Evolutionary conservation across 2,113 vertebrate genomes (phyloP).

Genomic region (Reinhardtius hippoglossoides): DNA sequence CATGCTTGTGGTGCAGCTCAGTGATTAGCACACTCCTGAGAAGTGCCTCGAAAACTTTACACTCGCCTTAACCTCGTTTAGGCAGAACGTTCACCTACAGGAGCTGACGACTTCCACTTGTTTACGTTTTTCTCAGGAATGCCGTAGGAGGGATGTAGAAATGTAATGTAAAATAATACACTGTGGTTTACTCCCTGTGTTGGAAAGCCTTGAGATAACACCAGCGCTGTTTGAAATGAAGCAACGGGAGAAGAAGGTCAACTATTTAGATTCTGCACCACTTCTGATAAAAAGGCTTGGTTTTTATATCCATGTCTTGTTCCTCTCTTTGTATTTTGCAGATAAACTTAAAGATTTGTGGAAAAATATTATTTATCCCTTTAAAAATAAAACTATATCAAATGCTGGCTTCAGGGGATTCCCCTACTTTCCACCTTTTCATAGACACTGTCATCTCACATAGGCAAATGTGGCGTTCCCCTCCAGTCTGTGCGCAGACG

Average conservation of each 20-base stretch:
- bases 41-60: constrained; percentile 21
- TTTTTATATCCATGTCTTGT: too few relatives aligned
- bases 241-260: background rate
- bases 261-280: background rate
- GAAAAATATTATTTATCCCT: too few relatives aligned
- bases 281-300: too few relatives aligned
- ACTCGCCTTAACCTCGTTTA: constrained; percentile 2
- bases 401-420: too few relatives aligned
- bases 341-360: too few relatives aligned
- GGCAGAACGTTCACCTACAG: background rate
- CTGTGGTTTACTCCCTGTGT: background rate
- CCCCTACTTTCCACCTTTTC: too few relatives aligned
- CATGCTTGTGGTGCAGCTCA: constrained; percentile 14
- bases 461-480: too few relatives aligned
- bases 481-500: too few relatives aligned
- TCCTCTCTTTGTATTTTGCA: too few relatives aligned
- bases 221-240: background rate
- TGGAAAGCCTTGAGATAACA: constrained; percentile 5
- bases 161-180: constrained; percentile 15
- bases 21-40: constrained; percentile 30
- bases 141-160: background rate
- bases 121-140: background rate
- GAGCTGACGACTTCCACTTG: background rate
- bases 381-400: too few relatives aligned
- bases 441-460: too few relatives aligned